phyloP scores from a whole-genome alignment of 1,140 invertebrate genomes.

The Sitophilus oryzae region DNA sequence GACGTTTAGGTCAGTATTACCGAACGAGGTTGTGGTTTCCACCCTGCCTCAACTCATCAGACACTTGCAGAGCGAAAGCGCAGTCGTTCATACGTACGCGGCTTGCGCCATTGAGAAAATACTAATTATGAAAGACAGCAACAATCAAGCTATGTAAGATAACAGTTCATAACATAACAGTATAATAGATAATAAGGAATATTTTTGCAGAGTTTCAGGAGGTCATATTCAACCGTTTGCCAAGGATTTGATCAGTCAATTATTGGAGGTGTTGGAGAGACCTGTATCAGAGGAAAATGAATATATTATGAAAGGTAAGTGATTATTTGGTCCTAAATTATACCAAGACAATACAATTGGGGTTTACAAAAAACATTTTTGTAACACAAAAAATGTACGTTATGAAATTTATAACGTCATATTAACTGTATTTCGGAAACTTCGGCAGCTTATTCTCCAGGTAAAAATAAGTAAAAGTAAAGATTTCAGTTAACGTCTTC shows the following conservation, averaged over 20 bases:
- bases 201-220: conserved; percentile 53
- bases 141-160: conserved; percentile 52
- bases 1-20: conserved; percentile 87
- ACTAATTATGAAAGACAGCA: conserved; percentile 61
- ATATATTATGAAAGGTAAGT: conserved; percentile 87
- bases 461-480: too few species aligned
- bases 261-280: conserved; percentile 68
- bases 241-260: conserved; percentile 60
- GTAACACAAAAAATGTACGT: too few species aligned
- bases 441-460: too few species aligned
- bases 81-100: conserved; percentile 92
- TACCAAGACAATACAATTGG: background rate
- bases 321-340: background rate
- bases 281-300: conserved; percentile 86
- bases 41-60: conserved; percentile 70
- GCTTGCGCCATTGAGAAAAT: conserved; percentile 88
- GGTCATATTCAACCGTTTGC: conserved; percentile 56
- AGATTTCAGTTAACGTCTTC: too few species aligned
- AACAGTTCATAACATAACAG: conserved; percentile 8
- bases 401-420: too few species aligned
- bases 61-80: conserved; percentile 65
- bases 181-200: background rate
- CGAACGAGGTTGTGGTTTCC: conserved; percentile 66
- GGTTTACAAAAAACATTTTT: too few species aligned
- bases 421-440: too few species aligned